Evolutionary conservation across 2,113 vertebrate species (phyloP).

Genomic region (Gadus chalcogrammus): DNA sequence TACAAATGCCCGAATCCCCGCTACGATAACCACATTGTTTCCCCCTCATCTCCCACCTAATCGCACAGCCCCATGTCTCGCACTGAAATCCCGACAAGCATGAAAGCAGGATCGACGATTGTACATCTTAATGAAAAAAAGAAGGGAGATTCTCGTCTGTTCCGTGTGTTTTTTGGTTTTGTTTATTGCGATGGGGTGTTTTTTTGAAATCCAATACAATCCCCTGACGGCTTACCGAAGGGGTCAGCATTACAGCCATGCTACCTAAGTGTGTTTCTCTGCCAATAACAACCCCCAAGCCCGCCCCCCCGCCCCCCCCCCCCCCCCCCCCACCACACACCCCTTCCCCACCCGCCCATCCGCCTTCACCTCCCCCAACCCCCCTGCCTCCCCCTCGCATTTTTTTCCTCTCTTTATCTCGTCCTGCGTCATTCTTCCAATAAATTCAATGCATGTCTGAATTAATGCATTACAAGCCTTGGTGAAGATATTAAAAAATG

Average conservation of each 20-base stretch:
- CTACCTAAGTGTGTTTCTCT: no score
- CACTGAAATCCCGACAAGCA: slow-evolving; percentile 20
- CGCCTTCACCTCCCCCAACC: no score
- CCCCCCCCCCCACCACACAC: no score
- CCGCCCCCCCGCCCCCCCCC: no score
- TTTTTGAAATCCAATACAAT: no score
- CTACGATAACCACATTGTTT: slow-evolving; percentile 4
- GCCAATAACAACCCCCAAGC: no score
- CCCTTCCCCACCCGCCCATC: no score
- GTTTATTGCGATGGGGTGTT: no score
- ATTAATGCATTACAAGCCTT: slow-evolving; percentile 73
- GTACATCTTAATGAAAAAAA: slow-evolving; percentile 32
- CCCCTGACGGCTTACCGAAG: no score
- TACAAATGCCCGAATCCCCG: slow-evolving; percentile 1
- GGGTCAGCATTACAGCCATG: no score
- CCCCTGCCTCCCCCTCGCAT: slow-evolving; percentile 3
- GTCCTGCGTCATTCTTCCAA: slow-evolving; percentile 49
- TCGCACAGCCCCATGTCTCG: slow-evolving; percentile 20
- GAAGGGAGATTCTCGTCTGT: slow-evolving; percentile 30
- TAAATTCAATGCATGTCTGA: slow-evolving; percentile 70
- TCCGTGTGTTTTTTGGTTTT: slow-evolving; percentile 56
- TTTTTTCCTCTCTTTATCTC: slow-evolving; percentile 6
- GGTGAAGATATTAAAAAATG: slow-evolving; percentile 74
- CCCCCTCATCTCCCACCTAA: slow-evolving; percentile 36
- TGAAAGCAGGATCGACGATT: slow-evolving; percentile 31